Evolutionary conservation across 2,113 vertebrate genomes (phyloP).

Genomic region (Odontesthes bonariensis): DNA sequence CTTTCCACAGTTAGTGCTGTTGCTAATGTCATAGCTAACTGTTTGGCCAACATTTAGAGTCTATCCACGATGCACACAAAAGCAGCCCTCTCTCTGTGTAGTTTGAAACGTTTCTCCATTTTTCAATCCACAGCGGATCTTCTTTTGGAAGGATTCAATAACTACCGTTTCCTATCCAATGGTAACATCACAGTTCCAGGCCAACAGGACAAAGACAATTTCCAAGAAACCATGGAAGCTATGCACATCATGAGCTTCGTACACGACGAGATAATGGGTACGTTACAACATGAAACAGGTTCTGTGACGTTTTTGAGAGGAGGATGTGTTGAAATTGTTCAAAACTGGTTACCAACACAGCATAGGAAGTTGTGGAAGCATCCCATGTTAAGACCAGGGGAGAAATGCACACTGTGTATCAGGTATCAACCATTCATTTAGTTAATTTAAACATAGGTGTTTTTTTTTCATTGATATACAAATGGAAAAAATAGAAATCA

Average conservation of each 20-base stretch:
- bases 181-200: slow-evolving; percentile 96
- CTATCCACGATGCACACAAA: too few relatives aligned
- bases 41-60: not conserved
- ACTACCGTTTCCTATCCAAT: slow-evolving; percentile 96
- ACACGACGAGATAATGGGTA: slow-evolving; percentile 90
- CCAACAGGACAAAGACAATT: slow-evolving; percentile 99
- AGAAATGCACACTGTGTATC: too few relatives aligned
- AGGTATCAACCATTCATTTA: too few relatives aligned
- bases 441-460: too few relatives aligned
- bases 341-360: too few relatives aligned
- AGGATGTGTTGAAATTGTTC: too few relatives aligned
- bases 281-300: not conserved
- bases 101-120: slow-evolving; percentile 14
- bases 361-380: too few relatives aligned
- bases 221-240: slow-evolving; percentile 99
- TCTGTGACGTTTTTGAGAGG: not conserved
- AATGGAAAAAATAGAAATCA: too few relatives aligned
- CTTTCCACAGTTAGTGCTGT: too few relatives aligned
- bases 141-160: slow-evolving; percentile 93
- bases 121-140: slow-evolving; percentile 85
- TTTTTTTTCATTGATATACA: too few relatives aligned
- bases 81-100: not conserved
- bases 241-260: slow-evolving; percentile 99
- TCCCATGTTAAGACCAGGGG: too few relatives aligned
- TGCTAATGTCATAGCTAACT: not conserved